A percentile compares a stretch with the other conserved stretches of the same genome.
phyloP scores from a whole-genome alignment of 2,888 invertebrate genomes.

The Hybos culiciformis region DNA sequence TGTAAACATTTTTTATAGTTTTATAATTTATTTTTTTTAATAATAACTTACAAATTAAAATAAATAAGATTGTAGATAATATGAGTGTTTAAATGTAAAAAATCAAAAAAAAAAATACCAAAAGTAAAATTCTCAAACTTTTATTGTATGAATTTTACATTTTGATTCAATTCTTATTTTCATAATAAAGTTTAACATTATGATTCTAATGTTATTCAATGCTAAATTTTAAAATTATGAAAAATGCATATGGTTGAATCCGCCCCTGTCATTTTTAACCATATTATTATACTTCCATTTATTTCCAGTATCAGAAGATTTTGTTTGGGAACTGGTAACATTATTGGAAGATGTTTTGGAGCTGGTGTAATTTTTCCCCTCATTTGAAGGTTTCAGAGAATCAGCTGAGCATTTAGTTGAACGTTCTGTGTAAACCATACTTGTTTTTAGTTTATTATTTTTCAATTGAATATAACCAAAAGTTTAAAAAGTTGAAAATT shows the following conservation, averaged over 20 bases:
- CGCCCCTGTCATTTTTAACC: conserved; percentile 28
- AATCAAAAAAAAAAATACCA: background rate
- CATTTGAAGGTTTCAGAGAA: conserved; percentile 5
- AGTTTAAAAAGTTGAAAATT: background rate
- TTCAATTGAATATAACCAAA: conserved; percentile 1
- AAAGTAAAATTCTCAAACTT: background rate
- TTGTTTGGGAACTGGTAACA: conserved; percentile 17
- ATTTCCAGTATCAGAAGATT: conserved; percentile 13
- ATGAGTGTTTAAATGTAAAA: no score
- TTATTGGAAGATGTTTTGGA: conserved; percentile 24
- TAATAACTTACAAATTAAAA: no score
- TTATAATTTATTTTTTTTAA: no score
- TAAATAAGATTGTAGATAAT: no score
- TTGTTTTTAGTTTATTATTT: conserved; percentile 14
- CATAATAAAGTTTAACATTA: background rate
- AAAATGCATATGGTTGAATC: conserved; percentile 31
- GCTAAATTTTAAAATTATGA: conserved; percentile 19
- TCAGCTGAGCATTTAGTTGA: conserved; percentile 5
- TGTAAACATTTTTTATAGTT: no score
- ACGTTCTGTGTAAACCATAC: conserved; percentile 26
- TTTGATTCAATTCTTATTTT: no score
- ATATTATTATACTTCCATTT: conserved; percentile 29
- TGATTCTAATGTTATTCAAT: background rate
- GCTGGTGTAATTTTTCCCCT: no score
- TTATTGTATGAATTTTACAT: no score